Conservation (phyloP, 2,888 invertebrate species). For the Cryptocheilus praepositus region DNA sequence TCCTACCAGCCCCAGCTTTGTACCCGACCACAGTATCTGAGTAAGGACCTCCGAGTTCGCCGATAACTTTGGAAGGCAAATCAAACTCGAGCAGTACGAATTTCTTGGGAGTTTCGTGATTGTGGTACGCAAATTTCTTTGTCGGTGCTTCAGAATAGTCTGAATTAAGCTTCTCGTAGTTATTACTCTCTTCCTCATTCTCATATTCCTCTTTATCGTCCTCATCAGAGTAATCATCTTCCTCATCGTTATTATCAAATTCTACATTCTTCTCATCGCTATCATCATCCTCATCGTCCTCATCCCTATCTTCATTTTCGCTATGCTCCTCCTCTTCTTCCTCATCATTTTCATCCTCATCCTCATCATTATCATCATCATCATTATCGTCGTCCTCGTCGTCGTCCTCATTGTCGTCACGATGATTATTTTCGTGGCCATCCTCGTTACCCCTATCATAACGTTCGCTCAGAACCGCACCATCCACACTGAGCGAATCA, state of each 20-base stretch:
- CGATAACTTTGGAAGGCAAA: slow-evolving; percentile 6
- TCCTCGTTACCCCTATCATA: slow-evolving; percentile 26
- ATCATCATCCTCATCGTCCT: background rate
- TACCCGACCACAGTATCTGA: slow-evolving; percentile 9
- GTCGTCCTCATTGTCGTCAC: slow-evolving; percentile 27
- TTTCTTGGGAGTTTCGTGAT: background rate
- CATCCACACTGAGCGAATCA: slow-evolving; percentile 42
- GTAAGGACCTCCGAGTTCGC: slow-evolving; percentile 6
- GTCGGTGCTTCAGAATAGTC: background rate
- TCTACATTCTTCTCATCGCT: background rate
- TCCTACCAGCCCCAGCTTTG: slow-evolving; percentile 74
- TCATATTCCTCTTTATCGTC: slow-evolving; percentile 16
- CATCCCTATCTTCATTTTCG: slow-evolving; percentile 13
- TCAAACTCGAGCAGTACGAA: background rate
- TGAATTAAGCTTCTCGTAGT: slow-evolving; percentile 2
- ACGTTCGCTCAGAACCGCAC: slow-evolving; percentile 48
- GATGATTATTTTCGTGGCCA: slow-evolving; percentile 10
- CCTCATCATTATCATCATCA: slow-evolving; percentile 8
- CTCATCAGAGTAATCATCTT: background rate
- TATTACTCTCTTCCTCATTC: slow-evolving; percentile 6
- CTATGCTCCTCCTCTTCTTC: slow-evolving; percentile 1
- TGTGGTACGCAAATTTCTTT: background rate
- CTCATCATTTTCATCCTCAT: slow-evolving; percentile 8
- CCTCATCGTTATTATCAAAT: background rate
- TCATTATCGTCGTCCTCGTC: slow-evolving; percentile 47